phyloP scores from a whole-genome alignment of 2,113 vertebrate species.

The human region DNA sequence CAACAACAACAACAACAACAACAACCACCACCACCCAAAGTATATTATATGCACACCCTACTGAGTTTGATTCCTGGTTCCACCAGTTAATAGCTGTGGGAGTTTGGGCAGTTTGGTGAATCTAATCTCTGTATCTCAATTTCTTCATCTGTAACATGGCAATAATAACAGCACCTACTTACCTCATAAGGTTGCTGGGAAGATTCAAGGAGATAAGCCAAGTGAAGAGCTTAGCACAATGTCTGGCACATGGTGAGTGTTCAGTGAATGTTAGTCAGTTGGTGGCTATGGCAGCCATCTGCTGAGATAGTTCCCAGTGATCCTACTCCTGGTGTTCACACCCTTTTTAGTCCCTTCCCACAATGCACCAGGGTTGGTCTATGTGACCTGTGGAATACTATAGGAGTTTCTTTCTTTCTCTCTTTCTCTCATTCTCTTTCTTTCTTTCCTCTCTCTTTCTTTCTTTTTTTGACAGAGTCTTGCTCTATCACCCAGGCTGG shows the following conservation, averaged over 20 bases:
- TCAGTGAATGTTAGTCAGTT: background rate
- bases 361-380: background rate
- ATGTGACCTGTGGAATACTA: background rate
- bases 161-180: background rate
- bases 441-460: rapidly evolving
- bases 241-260: background rate
- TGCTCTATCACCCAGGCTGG: background rate
- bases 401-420: background rate
- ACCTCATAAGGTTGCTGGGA: background rate
- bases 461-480: background rate
- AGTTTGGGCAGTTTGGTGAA: background rate
- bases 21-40: background rate
- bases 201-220: background rate
- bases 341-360: background rate
- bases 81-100: background rate
- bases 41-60: background rate
- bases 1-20: too few relatives aligned
- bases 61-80: background rate
- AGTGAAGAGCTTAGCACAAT: background rate
- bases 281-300: background rate
- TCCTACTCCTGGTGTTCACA: background rate
- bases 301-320: background rate
- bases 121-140: background rate
- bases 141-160: background rate
- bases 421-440: too few relatives aligned